Conservation (phyloP, 2,113 vertebrate genomes). For the Ia io region DNA sequence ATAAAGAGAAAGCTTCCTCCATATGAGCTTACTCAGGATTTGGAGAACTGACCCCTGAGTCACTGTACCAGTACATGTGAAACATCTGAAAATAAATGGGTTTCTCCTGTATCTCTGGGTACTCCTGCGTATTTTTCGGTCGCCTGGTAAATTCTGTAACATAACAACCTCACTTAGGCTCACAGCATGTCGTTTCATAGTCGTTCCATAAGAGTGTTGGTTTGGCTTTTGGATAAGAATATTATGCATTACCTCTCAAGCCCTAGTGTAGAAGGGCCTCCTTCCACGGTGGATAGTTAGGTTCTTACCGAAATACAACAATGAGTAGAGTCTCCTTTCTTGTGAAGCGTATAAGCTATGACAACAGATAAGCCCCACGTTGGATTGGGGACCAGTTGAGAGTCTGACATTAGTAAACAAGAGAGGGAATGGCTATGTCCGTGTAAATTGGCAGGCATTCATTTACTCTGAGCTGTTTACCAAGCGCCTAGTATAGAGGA, state of each 20-base stretch:
- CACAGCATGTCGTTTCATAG: background rate
- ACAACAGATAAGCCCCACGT: background rate
- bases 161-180: background rate
- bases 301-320: background rate
- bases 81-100: too few species aligned
- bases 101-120: too few species aligned
- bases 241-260: background rate
- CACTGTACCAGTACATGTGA: too few species aligned
- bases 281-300: rapidly evolving
- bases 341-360: background rate
- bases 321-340: background rate
- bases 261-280: background rate
- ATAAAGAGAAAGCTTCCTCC: too few species aligned
- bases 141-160: too few species aligned
- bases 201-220: background rate
- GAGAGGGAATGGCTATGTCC: background rate
- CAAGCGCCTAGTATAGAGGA: rapidly evolving
- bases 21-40: too few species aligned
- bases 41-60: too few species aligned
- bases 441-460: background rate
- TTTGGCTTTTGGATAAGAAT: background rate
- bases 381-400: background rate
- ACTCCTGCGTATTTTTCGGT: too few species aligned
- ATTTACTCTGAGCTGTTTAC: background rate
- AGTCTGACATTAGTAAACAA: background rate